A percentile compares a stretch with the other conserved stretches of the same genome.
Evolutionary conservation across 2,888 invertebrate genomes (phyloP).

Genomic region (Nysson spinosus): DNA sequence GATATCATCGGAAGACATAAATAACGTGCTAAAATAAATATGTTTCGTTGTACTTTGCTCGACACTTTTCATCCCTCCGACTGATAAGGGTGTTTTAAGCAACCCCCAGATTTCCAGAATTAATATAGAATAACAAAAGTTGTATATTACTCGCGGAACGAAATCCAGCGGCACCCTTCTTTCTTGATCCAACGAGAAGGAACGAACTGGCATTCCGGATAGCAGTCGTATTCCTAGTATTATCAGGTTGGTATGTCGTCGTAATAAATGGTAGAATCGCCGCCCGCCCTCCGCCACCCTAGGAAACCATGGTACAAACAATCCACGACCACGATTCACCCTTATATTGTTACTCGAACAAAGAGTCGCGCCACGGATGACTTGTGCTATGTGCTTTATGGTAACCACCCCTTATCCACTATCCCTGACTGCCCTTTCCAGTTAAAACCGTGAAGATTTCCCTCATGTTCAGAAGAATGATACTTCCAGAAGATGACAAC

Average conservation of each 20-base stretch:
- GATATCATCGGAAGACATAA: too few relatives aligned
- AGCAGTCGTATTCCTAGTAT: slow-evolving; percentile 68
- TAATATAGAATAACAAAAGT: slow-evolving; percentile 9
- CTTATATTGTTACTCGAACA: slow-evolving; percentile 75
- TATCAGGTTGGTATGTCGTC: slow-evolving; percentile 74
- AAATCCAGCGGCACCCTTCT: slow-evolving; percentile 14
- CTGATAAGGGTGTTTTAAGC: too few relatives aligned
- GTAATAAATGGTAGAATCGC: slow-evolving; percentile 74
- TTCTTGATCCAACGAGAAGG: slow-evolving; percentile 49
- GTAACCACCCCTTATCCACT: slow-evolving; percentile 55
- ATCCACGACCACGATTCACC: slow-evolving; percentile 69
- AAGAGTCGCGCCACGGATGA: slow-evolving; percentile 72
- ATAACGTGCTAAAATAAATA: too few relatives aligned
- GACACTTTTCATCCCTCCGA: too few relatives aligned
- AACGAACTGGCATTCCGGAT: slow-evolving; percentile 57
- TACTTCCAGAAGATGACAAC: neutral
- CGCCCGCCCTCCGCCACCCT: slow-evolving; percentile 43
- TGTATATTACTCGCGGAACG: slow-evolving; percentile 10
- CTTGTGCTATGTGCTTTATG: slow-evolving; percentile 69
- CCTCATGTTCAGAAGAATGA: slow-evolving; percentile 15
- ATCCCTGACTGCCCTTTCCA: slow-evolving; percentile 35
- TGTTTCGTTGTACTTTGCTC: too few relatives aligned
- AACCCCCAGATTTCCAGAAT: too few relatives aligned
- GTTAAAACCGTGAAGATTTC: too few relatives aligned
- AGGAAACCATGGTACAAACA: slow-evolving; percentile 49